Evolutionary conservation across 2,888 invertebrate species (phyloP).

Genomic region (Laothoe populi): DNA sequence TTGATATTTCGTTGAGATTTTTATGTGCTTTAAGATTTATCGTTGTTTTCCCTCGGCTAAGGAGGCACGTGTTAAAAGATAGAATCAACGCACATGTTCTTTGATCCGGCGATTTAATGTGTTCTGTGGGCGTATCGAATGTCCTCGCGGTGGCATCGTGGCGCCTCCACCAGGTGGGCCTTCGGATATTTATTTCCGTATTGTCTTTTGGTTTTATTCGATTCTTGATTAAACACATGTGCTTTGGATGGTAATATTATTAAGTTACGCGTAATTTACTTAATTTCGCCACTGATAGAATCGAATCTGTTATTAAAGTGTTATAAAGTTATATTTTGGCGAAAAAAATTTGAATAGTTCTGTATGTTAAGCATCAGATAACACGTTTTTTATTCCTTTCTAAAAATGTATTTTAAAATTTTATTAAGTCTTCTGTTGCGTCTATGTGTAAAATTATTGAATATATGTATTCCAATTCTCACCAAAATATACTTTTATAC

Average conservation of each 20-base stretch:
- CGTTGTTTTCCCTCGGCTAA: slow-evolving; percentile 17
- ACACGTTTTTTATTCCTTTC: too few relatives aligned
- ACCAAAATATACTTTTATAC: too few relatives aligned
- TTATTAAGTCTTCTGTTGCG: too few relatives aligned
- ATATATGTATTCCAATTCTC: too few relatives aligned
- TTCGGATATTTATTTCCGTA: slow-evolving; percentile 38
- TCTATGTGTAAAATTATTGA: too few relatives aligned
- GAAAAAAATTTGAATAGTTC: too few relatives aligned
- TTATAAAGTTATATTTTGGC: too few relatives aligned
- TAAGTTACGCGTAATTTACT: neutral
- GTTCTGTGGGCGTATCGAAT: slow-evolving; percentile 80
- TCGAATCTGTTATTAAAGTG: too few relatives aligned
- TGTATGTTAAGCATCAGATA: too few relatives aligned
- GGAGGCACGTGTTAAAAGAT: slow-evolving; percentile 70
- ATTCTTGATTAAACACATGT: slow-evolving; percentile 28
- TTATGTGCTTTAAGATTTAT: neutral
- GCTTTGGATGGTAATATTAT: neutral
- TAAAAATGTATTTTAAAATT: too few relatives aligned
- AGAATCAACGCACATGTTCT: slow-evolving; percentile 74
- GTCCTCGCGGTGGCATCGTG: slow-evolving; percentile 61
- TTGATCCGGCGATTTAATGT: slow-evolving; percentile 77
- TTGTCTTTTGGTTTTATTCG: slow-evolving; percentile 35
- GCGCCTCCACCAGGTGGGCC: slow-evolving; percentile 63
- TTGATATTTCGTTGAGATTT: neutral
- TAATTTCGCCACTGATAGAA: too few relatives aligned